These are phyloP conservation scores for Gymnorhina tibicen DNA, from an alignment of 2,113 vertebrate genomes.

Conservation along the genomic window DNA sequence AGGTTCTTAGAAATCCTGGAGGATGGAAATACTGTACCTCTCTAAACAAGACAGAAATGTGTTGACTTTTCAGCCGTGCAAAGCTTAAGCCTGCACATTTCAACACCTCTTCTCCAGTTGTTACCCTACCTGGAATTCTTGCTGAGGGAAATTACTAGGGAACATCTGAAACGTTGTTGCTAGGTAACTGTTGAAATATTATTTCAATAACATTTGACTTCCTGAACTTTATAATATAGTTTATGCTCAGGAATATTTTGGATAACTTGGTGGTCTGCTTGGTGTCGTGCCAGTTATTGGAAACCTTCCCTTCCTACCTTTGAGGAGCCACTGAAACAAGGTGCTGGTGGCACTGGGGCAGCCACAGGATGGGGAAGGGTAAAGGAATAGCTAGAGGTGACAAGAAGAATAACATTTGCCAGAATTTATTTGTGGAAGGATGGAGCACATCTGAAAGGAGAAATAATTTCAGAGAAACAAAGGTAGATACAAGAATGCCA, in stretches of 20 bases:
- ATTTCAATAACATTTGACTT: neutral
- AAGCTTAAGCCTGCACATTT: neutral
- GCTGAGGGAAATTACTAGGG: neutral
- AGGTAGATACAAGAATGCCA: neutral
- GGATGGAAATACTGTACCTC: neutral
- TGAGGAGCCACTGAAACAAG: neutral
- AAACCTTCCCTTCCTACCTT: fast-evolving
- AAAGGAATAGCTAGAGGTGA: neutral
- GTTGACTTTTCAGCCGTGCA: neutral
- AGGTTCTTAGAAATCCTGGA: neutral
- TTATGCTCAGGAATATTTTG: neutral
- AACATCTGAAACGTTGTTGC: neutral
- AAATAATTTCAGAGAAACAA: neutral
- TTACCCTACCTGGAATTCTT: neutral
- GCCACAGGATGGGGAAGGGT: neutral
- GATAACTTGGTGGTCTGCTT: neutral
- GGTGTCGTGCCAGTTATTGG: neutral
- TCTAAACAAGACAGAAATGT: neutral
- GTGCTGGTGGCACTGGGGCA: neutral
- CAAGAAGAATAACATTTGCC: neutral
- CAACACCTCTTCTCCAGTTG: neutral
- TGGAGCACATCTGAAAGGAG: neutral
- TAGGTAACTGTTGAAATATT: neutral
- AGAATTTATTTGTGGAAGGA: neutral
- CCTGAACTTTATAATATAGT: neutral